Base-by-base conservation (phyloP, 2,888 invertebrate species). In the Orthosia gracilis region DNA sequence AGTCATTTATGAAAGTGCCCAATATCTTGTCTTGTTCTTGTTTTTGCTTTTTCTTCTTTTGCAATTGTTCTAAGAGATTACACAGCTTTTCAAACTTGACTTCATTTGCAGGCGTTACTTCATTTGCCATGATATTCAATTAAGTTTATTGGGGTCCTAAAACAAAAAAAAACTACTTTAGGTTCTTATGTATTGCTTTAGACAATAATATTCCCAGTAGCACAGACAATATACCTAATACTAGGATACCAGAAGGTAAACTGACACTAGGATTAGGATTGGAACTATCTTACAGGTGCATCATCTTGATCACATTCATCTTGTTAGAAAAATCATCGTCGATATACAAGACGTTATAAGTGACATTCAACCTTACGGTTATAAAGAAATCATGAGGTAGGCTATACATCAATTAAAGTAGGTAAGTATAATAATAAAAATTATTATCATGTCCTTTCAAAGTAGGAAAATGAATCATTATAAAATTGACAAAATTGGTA, bases 51-150 rank as follows among this genome's bases (percentile, higher is more conserved):
- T 93, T 96, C 65, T 92, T 92, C 87, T 94, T 96, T 61, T 93
- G 92, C 59, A 98, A 94, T 86, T 96, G 96, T 85, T 98, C 98
- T 78, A 98, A 96, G 26, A 97, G 88, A 40, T 91, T 87, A 89
- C 97, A 97, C n/a, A 98, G 91, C 50, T 96, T 93, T 81, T 92
- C 93, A 89, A 97, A 98, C 82, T 91, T 85, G 76, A 97, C 92
- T 66, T 90, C 86, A 82, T 94, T 92, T 47, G 92, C 95, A 31
- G 82, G 80, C 7, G 80, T 73, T 50, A 85, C 78, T 83, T 83
- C 72, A 66, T 74, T 79, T 9, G 85, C 76, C 91, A 90, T 90
- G 61, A 49, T 76, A 45, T 64, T 58, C 26, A 13, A 59, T 7
- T 54, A 61, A 62, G 57, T 26, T 17, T 26, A 66, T 50, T 55